Evolutionary conservation across 1,140 invertebrate genomes (phyloP).

Genomic region (Drosophila aff.): DNA sequence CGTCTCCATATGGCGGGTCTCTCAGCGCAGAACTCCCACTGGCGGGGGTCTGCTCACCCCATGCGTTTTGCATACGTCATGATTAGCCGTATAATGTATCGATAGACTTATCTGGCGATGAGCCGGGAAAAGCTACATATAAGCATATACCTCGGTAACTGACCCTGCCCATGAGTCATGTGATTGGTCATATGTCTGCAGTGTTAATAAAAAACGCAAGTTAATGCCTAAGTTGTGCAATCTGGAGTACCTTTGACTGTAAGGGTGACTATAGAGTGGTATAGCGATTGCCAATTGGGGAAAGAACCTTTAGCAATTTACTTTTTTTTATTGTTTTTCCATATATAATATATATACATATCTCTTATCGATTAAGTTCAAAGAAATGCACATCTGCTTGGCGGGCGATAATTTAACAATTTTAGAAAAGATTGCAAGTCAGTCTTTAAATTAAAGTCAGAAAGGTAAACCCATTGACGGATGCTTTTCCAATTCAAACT

Average conservation of each 20-base stretch:
- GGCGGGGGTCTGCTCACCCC: slow-evolving; percentile 7
- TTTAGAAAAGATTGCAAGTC: not conserved
- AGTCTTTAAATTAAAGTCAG: not conserved
- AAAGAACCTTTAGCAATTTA: slow-evolving; percentile 5
- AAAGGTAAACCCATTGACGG: no score
- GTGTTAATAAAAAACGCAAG: slow-evolving; percentile 7
- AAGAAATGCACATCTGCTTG: slow-evolving; percentile 2
- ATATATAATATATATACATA: not conserved
- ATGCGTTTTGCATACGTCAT: slow-evolving; percentile 55
- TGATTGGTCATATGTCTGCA: slow-evolving; percentile 32
- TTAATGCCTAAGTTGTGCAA: slow-evolving; percentile 23
- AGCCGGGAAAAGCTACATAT: slow-evolving; percentile 10
- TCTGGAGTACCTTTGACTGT: slow-evolving; percentile 11
- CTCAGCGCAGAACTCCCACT: slow-evolving; percentile 4
- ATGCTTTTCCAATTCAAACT: not conserved
- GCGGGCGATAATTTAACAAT: not conserved
- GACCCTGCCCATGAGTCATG: slow-evolving; percentile 65
- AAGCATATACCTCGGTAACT: slow-evolving; percentile 27
- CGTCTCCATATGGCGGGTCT: slow-evolving; percentile 45
- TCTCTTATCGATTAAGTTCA: not conserved
- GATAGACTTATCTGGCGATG: slow-evolving; percentile 44
- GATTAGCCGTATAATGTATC: slow-evolving; percentile 28
- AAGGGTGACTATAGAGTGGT: not conserved
- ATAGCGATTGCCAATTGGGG: not conserved
- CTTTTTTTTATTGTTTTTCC: not conserved